phyloP scores from a whole-genome alignment of 1,140 invertebrate genomes.

The Brachionus manjavacas region DNA sequence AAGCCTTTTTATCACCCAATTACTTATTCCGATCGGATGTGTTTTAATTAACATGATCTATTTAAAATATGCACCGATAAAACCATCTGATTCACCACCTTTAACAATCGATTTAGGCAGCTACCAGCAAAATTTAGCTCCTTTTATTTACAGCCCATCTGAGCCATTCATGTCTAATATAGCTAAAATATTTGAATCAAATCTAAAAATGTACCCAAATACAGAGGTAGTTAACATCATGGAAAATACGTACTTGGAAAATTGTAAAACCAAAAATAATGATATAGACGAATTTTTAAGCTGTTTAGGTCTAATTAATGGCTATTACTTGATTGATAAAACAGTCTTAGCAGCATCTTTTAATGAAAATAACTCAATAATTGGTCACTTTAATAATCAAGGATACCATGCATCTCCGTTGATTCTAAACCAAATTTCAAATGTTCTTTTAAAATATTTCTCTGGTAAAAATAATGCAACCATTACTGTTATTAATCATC shows the following conservation, averaged over 20 bases:
- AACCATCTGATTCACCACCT: slow-evolving; percentile 48
- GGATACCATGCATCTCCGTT: slow-evolving; percentile 15
- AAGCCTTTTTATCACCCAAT: slow-evolving; percentile 51
- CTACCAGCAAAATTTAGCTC: slow-evolving; percentile 49
- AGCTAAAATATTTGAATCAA: background rate
- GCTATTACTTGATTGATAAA: slow-evolving; percentile 20
- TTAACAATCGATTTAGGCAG: slow-evolving; percentile 49
- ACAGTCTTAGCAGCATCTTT: background rate
- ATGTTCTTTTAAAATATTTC: slow-evolving; percentile 11
- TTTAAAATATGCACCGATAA: slow-evolving; percentile 51
- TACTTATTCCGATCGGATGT: slow-evolving; percentile 55
- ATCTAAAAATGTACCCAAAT: slow-evolving; percentile 12
- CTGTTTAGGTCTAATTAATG: background rate
- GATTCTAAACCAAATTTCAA: slow-evolving; percentile 4
- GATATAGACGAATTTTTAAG: background rate
- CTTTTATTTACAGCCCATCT: slow-evolving; percentile 42
- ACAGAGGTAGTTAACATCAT: background rate
- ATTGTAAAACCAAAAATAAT: background rate
- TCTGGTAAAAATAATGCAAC: background rate
- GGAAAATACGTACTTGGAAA: background rate
- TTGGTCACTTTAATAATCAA: slow-evolving; percentile 42
- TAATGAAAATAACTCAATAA: background rate
- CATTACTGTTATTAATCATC: slow-evolving; percentile 34
- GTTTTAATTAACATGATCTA: slow-evolving; percentile 43
- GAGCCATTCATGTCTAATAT: background rate